Percentiles rank a stretch among this genome's conserved stretches.
Conservation (phyloP, 2,888 invertebrate species). For the Trachelus troglodyta region DNA sequence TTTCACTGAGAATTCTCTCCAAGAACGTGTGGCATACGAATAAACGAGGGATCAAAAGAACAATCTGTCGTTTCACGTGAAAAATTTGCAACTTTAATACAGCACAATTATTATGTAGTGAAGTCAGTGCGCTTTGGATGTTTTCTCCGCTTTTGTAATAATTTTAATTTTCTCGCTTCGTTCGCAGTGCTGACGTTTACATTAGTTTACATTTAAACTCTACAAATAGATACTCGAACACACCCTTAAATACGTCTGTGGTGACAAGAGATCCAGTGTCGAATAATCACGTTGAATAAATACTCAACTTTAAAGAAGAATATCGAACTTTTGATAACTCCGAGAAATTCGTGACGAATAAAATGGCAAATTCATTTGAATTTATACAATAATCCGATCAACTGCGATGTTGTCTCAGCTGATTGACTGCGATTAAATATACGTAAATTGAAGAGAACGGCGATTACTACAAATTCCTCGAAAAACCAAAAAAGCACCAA, state of each 20-base stretch:
- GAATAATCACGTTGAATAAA: background rate
- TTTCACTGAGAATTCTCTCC: slow-evolving; percentile 19
- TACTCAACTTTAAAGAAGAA: background rate
- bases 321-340: background rate
- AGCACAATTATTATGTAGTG: slow-evolving; percentile 31
- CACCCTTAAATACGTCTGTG: background rate
- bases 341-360: no score
- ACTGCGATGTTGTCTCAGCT: background rate
- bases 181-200: background rate
- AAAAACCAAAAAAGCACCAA: background rate
- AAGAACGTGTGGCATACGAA: background rate
- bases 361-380: background rate
- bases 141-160: slow-evolving; percentile 24
- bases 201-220: background rate
- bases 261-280: background rate
- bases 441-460: background rate
- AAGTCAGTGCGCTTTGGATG: background rate
- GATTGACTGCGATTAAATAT: background rate
- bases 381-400: background rate
- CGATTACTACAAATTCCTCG: background rate
- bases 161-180: slow-evolving; percentile 29
- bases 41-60: background rate
- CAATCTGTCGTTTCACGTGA: background rate
- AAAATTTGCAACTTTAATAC: background rate
- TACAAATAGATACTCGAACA: background rate